A percentile compares a stretch with the other conserved stretches of the same genome.
phyloP scores from a whole-genome alignment of 1,140 invertebrate species.

The Prorops nasuta region DNA sequence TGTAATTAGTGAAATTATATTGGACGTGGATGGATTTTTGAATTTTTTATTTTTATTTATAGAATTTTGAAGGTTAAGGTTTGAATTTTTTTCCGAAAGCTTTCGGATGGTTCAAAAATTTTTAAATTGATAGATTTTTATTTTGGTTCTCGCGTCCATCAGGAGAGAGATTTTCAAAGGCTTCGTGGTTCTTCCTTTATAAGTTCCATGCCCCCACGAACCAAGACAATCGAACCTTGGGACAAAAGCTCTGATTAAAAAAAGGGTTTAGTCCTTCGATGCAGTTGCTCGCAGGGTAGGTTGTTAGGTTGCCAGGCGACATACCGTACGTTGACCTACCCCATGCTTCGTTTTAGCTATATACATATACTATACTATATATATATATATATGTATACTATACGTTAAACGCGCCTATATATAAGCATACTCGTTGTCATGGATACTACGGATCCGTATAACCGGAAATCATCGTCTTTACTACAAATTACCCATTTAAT shows the following conservation, averaged over 20 bases:
- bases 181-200: not conserved
- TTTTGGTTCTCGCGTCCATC: constrained; percentile 21
- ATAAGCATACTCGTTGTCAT: constrained; percentile 22
- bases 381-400: too few relatives aligned
- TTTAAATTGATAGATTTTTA: too few relatives aligned
- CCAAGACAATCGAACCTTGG: constrained; percentile 37
- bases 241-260: constrained; percentile 44
- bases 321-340: constrained; percentile 44
- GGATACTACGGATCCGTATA: constrained; percentile 23
- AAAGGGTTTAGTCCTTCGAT: constrained; percentile 30
- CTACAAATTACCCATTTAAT: not conserved
- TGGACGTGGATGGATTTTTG: too few relatives aligned
- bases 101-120: too few relatives aligned
- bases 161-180: constrained; percentile 12
- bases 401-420: not conserved
- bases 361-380: too few relatives aligned
- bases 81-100: too few relatives aligned
- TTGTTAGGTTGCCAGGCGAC: constrained; percentile 50
- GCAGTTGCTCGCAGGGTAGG: constrained; percentile 33
- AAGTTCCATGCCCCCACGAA: not conserved
- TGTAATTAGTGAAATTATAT: too few relatives aligned
- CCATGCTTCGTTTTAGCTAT: constrained; percentile 19
- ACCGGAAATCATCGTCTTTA: constrained; percentile 23
- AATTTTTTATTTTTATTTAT: too few relatives aligned
- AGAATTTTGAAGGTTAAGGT: too few relatives aligned